Percentiles rank a stretch among this genome's conserved stretches.
phyloP scores from a whole-genome alignment of 2,888 invertebrate genomes.

The Athalia cordata region DNA sequence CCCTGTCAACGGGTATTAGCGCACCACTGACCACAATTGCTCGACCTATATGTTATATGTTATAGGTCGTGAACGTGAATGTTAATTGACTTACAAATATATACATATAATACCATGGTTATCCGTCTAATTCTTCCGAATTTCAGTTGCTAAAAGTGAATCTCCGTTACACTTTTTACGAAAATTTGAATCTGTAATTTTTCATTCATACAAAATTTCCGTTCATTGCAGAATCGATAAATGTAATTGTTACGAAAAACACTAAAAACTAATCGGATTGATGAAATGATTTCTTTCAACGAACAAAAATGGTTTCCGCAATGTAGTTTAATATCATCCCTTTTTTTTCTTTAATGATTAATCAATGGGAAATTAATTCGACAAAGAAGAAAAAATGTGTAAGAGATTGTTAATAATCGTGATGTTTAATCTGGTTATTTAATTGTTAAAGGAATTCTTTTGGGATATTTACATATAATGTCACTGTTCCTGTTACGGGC shows the following conservation, averaged over 20 bases:
- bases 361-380: too few species aligned
- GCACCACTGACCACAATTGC: constrained; percentile 1
- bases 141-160: neutral
- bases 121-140: neutral
- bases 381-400: too few species aligned
- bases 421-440: neutral
- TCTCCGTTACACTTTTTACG: too few species aligned
- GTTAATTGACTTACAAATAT: constrained; percentile 22
- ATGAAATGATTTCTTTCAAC: too few species aligned
- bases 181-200: neutral
- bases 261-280: too few species aligned
- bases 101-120: too few species aligned
- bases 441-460: neutral
- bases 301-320: too few species aligned
- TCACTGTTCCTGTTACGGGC: constrained; percentile 72
- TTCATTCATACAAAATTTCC: neutral
- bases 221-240: too few species aligned
- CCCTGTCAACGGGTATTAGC: constrained; percentile 30
- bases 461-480: constrained; percentile 66
- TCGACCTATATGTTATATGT: constrained; percentile 34
- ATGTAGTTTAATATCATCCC: too few species aligned
- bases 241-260: too few species aligned
- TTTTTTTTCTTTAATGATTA: too few species aligned
- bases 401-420: too few species aligned
- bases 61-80: constrained; percentile 17